These are phyloP conservation scores for Dufourea novaeangliae DNA, from an alignment of 1,140 invertebrate genomes.

Conservation along the genomic window DNA sequence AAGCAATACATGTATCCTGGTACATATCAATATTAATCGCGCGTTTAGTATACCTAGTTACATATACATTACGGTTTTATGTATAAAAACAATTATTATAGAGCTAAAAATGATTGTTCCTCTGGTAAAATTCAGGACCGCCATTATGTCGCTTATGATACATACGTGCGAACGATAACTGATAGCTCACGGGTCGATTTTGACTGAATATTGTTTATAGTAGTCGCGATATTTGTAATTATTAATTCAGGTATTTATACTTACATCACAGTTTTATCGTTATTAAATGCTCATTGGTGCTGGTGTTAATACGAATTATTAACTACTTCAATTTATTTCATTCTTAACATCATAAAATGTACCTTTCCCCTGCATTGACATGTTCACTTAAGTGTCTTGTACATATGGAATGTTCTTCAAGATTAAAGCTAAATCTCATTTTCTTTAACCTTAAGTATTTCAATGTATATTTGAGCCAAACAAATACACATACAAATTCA, in stretches of 20 bases:
- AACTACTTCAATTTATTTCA: slow-evolving; percentile 57
- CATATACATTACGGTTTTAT: slow-evolving; percentile 33
- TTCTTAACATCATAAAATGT: slow-evolving; percentile 37
- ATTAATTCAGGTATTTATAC: slow-evolving; percentile 72
- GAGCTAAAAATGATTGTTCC: slow-evolving; percentile 47
- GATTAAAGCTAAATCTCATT: neutral
- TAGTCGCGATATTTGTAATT: slow-evolving; percentile 69
- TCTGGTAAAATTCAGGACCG: slow-evolving; percentile 39
- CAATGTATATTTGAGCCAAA: neutral
- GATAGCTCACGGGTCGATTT: slow-evolving; percentile 52
- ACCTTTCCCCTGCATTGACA: slow-evolving; percentile 26
- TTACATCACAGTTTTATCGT: slow-evolving; percentile 73
- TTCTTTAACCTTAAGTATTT: neutral
- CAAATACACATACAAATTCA: neutral
- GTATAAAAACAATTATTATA: slow-evolving; percentile 39
- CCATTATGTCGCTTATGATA: slow-evolving; percentile 42
- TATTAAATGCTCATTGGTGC: slow-evolving; percentile 80
- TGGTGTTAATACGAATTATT: slow-evolving; percentile 70
- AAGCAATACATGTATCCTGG: slow-evolving; percentile 40
- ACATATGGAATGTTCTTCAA: neutral
- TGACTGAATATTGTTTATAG: slow-evolving; percentile 59
- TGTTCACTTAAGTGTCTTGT: slow-evolving; percentile 1
- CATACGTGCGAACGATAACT: slow-evolving; percentile 46
- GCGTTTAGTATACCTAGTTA: slow-evolving; percentile 42
- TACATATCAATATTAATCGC: slow-evolving; percentile 65